Percentiles rank a stretch among this genome's conserved stretches.
Evolutionary conservation across 2,888 invertebrate genomes (phyloP).

Genomic region (Agrotis clavis): DNA sequence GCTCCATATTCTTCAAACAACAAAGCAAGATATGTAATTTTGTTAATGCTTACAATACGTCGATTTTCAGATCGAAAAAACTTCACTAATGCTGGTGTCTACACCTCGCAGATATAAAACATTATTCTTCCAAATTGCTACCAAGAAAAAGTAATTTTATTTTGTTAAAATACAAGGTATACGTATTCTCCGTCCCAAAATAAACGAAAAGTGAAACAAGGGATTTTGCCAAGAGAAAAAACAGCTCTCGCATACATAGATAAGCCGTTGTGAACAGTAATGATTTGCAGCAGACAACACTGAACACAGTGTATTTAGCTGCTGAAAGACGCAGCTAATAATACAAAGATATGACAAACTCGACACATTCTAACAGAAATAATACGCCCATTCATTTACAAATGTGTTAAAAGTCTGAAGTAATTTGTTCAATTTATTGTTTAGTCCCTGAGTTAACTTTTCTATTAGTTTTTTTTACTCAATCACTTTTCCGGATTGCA

Average conservation of each 20-base stretch:
- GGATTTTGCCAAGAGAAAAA: slow-evolving; percentile 84
- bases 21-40: slow-evolving; percentile 4
- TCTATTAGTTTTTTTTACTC: slow-evolving; percentile 24
- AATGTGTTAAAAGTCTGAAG: slow-evolving; percentile 27
- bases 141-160: slow-evolving; percentile 61
- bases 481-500: slow-evolving; percentile 34
- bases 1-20: no score
- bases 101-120: slow-evolving; percentile 33
- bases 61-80: neutral
- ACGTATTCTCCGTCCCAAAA: slow-evolving; percentile 77
- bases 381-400: slow-evolving; percentile 47
- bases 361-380: slow-evolving; percentile 52
- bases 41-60: no score
- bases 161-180: slow-evolving; percentile 68
- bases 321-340: slow-evolving; percentile 73
- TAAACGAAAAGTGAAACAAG: slow-evolving; percentile 81
- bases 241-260: slow-evolving; percentile 63
- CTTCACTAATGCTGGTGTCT: slow-evolving; percentile 17
- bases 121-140: slow-evolving; percentile 58
- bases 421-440: slow-evolving; percentile 33
- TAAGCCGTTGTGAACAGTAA: slow-evolving; percentile 53
- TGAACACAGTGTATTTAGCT: slow-evolving; percentile 63
- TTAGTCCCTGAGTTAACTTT: slow-evolving; percentile 22
- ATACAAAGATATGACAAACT: slow-evolving; percentile 69
- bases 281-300: slow-evolving; percentile 69